Evolutionary conservation across 2,888 invertebrate species (phyloP), one percentile per base, ranked within the genome.

Genomic region (Perithous albicinctus): DNA sequence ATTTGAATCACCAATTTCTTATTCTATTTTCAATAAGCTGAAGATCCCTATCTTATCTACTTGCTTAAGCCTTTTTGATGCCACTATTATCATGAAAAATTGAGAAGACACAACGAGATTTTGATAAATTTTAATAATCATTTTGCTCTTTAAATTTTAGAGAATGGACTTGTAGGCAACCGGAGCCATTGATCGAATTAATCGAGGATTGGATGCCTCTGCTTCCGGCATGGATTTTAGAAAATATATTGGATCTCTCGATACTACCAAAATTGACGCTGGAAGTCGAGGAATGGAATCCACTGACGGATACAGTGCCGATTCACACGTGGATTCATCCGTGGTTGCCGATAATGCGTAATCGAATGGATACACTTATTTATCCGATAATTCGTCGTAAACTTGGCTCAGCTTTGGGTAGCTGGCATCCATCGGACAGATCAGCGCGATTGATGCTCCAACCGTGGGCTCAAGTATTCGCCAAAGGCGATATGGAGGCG

Each of bases 321-420:
- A 97, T 99, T 85, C 99, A 99, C 92, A 95, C 96, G 3, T 99
- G 99, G 99, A 96, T 99, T 81, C 96, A 99, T 92, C 99, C 99
- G 0, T 99, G 99, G 99, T 95, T 98, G 80, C 96, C 96, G 0
- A 93, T 97, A 6, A 95, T 99, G 90, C 96, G 93, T 12, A 90
- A 92, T 84, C 93, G 94, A 23, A 92, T 96, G 66, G 94, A 95
- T 26, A 93, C 93, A 0, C 93, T 94, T 0, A 95, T 98, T 41
- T 99, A 98, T 94, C 97, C 98, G 0, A 95, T 97, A 54, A 98
- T 99, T 87, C 95, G 99, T 56, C 96, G 98, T 69, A 99, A 99
- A 90, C 94, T 99, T 66, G 97, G 97, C 35, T 95, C 95, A 43
- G 99, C 99, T 10, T 94, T 99, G 83, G 94, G 95, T n/a, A 96